phyloP scores from a whole-genome alignment of 2,888 invertebrate genomes.

The Plagiodera versicolora region DNA sequence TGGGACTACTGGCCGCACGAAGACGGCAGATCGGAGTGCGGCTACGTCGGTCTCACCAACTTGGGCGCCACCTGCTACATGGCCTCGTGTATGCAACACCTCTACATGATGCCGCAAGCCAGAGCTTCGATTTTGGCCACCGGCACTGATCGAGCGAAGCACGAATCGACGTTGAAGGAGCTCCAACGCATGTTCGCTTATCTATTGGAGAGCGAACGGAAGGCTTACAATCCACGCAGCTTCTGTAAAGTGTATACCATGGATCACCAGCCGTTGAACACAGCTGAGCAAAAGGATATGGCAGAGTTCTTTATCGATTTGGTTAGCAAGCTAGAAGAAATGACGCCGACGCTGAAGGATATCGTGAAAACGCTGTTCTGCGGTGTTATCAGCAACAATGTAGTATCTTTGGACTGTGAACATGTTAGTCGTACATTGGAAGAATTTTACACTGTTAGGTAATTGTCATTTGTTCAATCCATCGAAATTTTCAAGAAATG shows the following conservation, averaged over 20 bases:
- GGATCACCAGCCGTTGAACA: conserved; percentile 95
- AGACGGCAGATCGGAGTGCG: conserved; percentile 91
- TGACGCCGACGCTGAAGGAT: conserved; percentile 87
- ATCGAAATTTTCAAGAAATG: no score
- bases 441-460: conserved; percentile 92
- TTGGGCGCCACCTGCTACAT: conserved; percentile 96
- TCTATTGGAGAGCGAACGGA: conserved; percentile 89
- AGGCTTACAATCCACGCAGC: conserved; percentile 92
- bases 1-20: conserved; percentile 99
- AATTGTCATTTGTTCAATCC: background rate
- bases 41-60: conserved; percentile 86
- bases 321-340: conserved; percentile 93
- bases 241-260: conserved; percentile 96
- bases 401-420: conserved; percentile 92
- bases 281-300: conserved; percentile 97
- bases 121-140: conserved; percentile 80
- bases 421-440: conserved; percentile 93
- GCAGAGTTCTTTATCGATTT: conserved; percentile 97
- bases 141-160: conserved; percentile 71
- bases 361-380: conserved; percentile 90
- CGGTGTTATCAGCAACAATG: conserved; percentile 92
- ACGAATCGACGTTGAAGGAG: conserved; percentile 81
- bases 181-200: conserved; percentile 95
- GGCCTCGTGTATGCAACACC: conserved; percentile 96
- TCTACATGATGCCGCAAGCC: conserved; percentile 96